These are phyloP conservation scores for Ectemnius lituratus DNA, from an alignment of 2,888 invertebrate genomes.

Conservation along the genomic window DNA sequence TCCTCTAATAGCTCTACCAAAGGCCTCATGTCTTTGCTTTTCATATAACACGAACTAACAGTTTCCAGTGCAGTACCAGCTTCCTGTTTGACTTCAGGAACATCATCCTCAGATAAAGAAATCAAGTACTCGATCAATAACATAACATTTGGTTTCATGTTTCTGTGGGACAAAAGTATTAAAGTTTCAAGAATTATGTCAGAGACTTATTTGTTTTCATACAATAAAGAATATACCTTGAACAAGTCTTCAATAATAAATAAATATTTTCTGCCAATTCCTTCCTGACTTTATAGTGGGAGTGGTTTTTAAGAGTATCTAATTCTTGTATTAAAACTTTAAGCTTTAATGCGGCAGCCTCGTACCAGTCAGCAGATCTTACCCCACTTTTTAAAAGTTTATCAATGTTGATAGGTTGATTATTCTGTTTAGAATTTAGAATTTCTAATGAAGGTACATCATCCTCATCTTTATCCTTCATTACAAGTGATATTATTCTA, in stretches of 20 bases:
- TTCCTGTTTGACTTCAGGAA: slow-evolving; percentile 78
- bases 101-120: slow-evolving; percentile 84
- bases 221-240: slow-evolving; percentile 74
- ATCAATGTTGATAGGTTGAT: slow-evolving; percentile 67
- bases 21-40: slow-evolving; percentile 70
- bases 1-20: slow-evolving; percentile 81
- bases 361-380: slow-evolving; percentile 81
- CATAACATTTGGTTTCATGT: slow-evolving; percentile 82
- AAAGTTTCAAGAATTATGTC: slow-evolving; percentile 12
- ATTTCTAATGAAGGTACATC: slow-evolving; percentile 33
- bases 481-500: slow-evolving; percentile 76
- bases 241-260: slow-evolving; percentile 81
- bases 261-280: slow-evolving; percentile 82
- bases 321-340: slow-evolving; percentile 79
- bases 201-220: slow-evolving; percentile 4
- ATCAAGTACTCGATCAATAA: slow-evolving; percentile 84
- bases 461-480: slow-evolving; percentile 74
- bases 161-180: slow-evolving; percentile 74
- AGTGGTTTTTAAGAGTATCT: slow-evolving; percentile 80
- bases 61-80: slow-evolving; percentile 75
- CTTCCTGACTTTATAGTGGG: slow-evolving; percentile 81
- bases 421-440: slow-evolving; percentile 54
- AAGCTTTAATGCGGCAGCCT: slow-evolving; percentile 81
- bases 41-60: slow-evolving; percentile 77
- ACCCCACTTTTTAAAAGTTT: slow-evolving; percentile 73